Conservation (phyloP, 1,140 invertebrate genomes). For the Battus philenor region DNA sequence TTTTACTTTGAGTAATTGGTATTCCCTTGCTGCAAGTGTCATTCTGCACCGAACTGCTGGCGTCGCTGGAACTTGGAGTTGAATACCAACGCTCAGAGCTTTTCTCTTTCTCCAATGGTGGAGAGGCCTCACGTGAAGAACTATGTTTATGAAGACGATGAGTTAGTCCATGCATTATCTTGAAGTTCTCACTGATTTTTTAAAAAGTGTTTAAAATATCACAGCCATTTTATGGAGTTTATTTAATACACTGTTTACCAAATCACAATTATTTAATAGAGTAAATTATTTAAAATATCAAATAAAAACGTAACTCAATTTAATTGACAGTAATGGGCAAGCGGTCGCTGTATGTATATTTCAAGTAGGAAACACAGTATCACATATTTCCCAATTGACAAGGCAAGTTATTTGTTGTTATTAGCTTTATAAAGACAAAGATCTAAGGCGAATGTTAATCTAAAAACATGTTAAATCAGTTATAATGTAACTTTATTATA, state of each 20-base stretch:
- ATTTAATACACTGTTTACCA: too few species aligned
- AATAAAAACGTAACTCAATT: too few species aligned
- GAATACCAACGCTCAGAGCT: constrained; percentile 49
- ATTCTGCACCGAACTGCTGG: constrained; percentile 26
- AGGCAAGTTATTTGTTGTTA: background rate
- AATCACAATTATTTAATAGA: too few species aligned
- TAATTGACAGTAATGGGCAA: too few species aligned
- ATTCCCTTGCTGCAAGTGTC: constrained; percentile 29
- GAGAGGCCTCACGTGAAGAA: constrained; percentile 41
- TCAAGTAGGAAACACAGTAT: too few species aligned
- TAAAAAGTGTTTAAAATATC: too few species aligned
- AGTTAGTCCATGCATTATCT: constrained; percentile 51
- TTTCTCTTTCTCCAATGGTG: constrained; percentile 42
- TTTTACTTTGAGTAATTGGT: constrained; percentile 44
- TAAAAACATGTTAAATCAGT: too few species aligned
- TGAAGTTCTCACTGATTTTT: background rate
- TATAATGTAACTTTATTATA: background rate
- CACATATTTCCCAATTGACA: background rate
- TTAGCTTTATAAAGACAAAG: background rate
- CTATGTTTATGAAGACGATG: constrained; percentile 54
- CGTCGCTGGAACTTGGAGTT: constrained; percentile 39
- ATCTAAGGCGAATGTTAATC: too few species aligned
- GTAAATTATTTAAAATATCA: too few species aligned
- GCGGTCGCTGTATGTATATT: too few species aligned
- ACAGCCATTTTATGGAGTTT: too few species aligned